Conservation (phyloP, 1,140 invertebrate genomes). For the Phortica variegata region DNA sequence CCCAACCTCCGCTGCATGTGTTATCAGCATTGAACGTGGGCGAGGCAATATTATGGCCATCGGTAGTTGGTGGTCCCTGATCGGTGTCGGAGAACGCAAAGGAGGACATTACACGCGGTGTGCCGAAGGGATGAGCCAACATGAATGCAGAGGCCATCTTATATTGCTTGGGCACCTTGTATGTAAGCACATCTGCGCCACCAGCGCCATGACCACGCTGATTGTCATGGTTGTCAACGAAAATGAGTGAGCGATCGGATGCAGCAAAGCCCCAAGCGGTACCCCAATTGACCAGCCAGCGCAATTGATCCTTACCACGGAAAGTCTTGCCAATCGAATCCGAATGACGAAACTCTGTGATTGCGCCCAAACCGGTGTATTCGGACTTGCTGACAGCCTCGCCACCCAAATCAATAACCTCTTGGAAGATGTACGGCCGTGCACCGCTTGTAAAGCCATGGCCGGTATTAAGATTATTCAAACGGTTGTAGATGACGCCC, state of each 20-base stretch:
- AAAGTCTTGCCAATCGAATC: slow-evolving; percentile 63
- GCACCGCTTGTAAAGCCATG: slow-evolving; percentile 63
- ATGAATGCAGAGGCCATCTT: slow-evolving; percentile 80
- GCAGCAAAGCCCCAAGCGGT: slow-evolving; percentile 59
- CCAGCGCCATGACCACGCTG: slow-evolving; percentile 63
- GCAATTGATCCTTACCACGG: slow-evolving; percentile 59
- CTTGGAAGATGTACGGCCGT: slow-evolving; percentile 74
- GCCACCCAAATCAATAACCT: slow-evolving; percentile 75
- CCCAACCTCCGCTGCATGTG: slow-evolving; percentile 69
- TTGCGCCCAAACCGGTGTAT: slow-evolving; percentile 67
- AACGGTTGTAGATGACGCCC: slow-evolving; percentile 31
- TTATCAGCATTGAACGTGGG: slow-evolving; percentile 61
- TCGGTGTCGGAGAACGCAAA: slow-evolving; percentile 60
- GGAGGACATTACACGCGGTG: slow-evolving; percentile 76
- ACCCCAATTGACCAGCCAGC: slow-evolving; percentile 62
- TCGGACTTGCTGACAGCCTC: slow-evolving; percentile 59
- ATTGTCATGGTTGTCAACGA: slow-evolving; percentile 71
- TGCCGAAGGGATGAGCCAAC: slow-evolving; percentile 76
- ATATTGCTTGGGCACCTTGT: slow-evolving; percentile 65
- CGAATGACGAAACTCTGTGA: slow-evolving; percentile 76
- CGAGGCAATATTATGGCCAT: slow-evolving; percentile 52
- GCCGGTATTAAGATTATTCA: slow-evolving; percentile 64
- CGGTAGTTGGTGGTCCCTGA: slow-evolving; percentile 59
- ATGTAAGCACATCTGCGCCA: slow-evolving; percentile 62
- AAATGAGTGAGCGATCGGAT: slow-evolving; percentile 59